Evolutionary conservation across 2,113 vertebrate species (phyloP), one percentile per base, ranked within the genome.

Genomic region (Orientallactaga bullata): DNA sequence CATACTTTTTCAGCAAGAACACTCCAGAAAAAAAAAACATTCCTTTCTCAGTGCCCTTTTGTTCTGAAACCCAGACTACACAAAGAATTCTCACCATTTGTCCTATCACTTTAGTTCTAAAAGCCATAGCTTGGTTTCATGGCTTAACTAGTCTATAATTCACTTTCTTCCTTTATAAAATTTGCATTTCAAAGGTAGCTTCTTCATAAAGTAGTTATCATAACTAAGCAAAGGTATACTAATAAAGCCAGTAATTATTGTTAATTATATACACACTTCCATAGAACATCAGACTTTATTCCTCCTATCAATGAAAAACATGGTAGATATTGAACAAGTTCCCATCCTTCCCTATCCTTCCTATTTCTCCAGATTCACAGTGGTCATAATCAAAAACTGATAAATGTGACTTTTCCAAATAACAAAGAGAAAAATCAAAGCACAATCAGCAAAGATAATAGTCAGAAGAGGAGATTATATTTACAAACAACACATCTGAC

Each of bases 1-100:
- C 28, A 66, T 47, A 47, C 58, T 71, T 88, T 83, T 90, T 89
- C 7, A 35, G 30, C 55, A 95, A 88, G 35, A 93, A 61, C 42
- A 55, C 24, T n/a, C 69, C 10, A 72, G 63, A 92, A 93, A 79
- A 24, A 92, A 93, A 79, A 24, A 4, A 80, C 55, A 55, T 66
- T 18, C 15, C 35, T 93, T 92, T 92, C 55, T 68, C 3, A 72
- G 68, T 61, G 63, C 12, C 37, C 66, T 81, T 87, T 92, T 92
- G 51, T 84, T 76, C 39, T 66, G 68, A 80, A 13, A 39, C 39
- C 13, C 76, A 93, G 30, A 95, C 26, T 94, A 17, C 13, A 86
- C 4, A 95, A 68, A 90, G 87, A 23, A 76, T 66, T 87, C 26
- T 13, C 30, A 66, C 17, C 1, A 81, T 86, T 73, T 80, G 35